Conservation (phyloP, 2,888 invertebrate species). For the Colostygia pectinataria region DNA sequence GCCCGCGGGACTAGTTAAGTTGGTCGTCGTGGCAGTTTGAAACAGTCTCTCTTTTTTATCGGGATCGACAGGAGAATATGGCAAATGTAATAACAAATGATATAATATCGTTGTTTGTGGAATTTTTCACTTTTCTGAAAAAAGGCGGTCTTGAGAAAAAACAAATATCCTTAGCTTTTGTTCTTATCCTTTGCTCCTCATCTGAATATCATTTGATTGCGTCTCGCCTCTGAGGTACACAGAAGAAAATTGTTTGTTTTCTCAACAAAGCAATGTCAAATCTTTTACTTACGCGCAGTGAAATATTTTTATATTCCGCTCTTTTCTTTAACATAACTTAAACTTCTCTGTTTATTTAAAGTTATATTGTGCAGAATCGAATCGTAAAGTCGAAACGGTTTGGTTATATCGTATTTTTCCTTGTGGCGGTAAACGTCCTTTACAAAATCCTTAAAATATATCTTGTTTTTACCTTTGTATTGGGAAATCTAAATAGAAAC, state of each 20-base stretch:
- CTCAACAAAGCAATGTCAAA: conserved; percentile 42
- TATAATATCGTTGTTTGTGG: conserved; percentile 3
- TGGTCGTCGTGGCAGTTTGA: conserved; percentile 32
- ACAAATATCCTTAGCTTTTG: conserved; percentile 48
- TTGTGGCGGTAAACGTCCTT: conserved; percentile 47
- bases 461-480: conserved; percentile 56
- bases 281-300: conserved; percentile 38
- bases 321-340: conserved; percentile 26
- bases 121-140: background rate
- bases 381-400: conserved; percentile 45
- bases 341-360: conserved; percentile 38
- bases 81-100: conserved; percentile 10
- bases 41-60: conserved; percentile 29
- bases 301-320: conserved; percentile 36
- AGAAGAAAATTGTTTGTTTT: conserved; percentile 49
- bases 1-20: conserved; percentile 42
- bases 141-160: conserved; percentile 32
- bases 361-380: conserved; percentile 41
- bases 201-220: conserved; percentile 64
- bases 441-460: conserved; percentile 58
- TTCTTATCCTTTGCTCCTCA: conserved; percentile 51
- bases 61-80: conserved; percentile 20
- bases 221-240: conserved; percentile 44
- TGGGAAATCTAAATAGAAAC: conserved; percentile 49
- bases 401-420: conserved; percentile 43